Evolutionary conservation across 2,888 invertebrate species (phyloP), one percentile per base, ranked within the genome.

Genomic region (Orthosia incerta): DNA sequence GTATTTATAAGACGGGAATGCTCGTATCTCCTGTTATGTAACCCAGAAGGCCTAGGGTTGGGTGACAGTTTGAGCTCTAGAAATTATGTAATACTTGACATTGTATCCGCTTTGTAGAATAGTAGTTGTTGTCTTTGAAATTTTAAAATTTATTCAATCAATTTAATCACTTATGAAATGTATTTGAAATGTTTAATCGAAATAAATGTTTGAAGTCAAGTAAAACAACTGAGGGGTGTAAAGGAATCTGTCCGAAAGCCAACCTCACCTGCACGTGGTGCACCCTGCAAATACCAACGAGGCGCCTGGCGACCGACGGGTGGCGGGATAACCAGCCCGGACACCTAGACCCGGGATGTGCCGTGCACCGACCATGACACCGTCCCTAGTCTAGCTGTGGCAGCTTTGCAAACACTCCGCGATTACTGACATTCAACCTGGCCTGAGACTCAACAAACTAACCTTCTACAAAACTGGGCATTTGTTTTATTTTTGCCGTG

Each of bases 371-470:
- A 23, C 57, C n/a, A 15, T 56, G 48, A 18, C 61, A 7, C 61
- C 48, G 64, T 67, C 66, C 67, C 45, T 79, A 79, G 80, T 82
- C 80, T 83, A 81, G 80, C 31, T 48, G 80, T 74, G 78, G 16
- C 45, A 71, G 67, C 26, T 61, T 71, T 74, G 45, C 55, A 66
- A 67, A 60, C 56, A 55, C 20, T 63, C 48, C 57, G 83, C 83
- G 83, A 82, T 83, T 66, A 82, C 83, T 82, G 84, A 80, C 84
- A 80, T 80, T 70, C 77, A 74, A 79, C 74, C 74, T 81, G 80
- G 79, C 80, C 80, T 74, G 5, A 57, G 23, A 76, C 20, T 63
- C 23, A 66, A 62, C 60, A 53, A 26, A 50, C 48, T 65, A 74
- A 79, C 72, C 39, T 60, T 61, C 48, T 61, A 51, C 55, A 45